Base-by-base conservation (phyloP, 2,797 vertebrate genomes). In the Buphagus erythrorhynchus region DNA sequence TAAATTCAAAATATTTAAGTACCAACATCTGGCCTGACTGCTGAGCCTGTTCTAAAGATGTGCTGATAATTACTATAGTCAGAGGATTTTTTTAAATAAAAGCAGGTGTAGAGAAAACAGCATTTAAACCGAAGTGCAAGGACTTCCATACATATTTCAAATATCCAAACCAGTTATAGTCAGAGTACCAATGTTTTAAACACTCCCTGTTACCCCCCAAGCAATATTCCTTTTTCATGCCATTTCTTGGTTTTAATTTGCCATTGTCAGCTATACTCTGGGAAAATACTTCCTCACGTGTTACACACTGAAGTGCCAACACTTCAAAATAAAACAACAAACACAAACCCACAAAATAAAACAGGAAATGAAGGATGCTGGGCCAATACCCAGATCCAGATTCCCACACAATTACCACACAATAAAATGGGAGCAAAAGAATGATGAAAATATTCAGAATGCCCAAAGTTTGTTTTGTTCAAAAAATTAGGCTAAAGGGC, bases 401-500 rank as follows among this genome's bases (percentile, higher is more conserved):
- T 59, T 38, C 19, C 48, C 10, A 19, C 3, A 24, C 57, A 77
- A 81, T 69, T n/a, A 62, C 35, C 40, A 18, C 35, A 33, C 65
- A 87, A 55, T 21, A 29, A 65, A 88, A 86, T 52, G 87, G 88
- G 10, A 54, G 49, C 6, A 4, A 81, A 66, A 89, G 55, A 82
- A 75, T 9, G 36, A 80, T 1, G 25, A 48, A 76, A 54, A 25
- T 52, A 54, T 36, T 73, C 38, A 40, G 8, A 74, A 93, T 62
- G 45, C 67, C 90, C 40, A 29, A 97, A 97, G 97, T 97, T 95
- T 80, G 86, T 86, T 91, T 92, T 55, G 1, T 78, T 95, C 67
- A 81, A 96, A 97, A 94, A 80, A 97, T 43, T 24, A 81, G 79
- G 97, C 97, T 97, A 75, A 97, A 97, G 97, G 97, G 96, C 95